Conservation (phyloP, 2,797 vertebrate genomes). For the Allobates femoralis region DNA sequence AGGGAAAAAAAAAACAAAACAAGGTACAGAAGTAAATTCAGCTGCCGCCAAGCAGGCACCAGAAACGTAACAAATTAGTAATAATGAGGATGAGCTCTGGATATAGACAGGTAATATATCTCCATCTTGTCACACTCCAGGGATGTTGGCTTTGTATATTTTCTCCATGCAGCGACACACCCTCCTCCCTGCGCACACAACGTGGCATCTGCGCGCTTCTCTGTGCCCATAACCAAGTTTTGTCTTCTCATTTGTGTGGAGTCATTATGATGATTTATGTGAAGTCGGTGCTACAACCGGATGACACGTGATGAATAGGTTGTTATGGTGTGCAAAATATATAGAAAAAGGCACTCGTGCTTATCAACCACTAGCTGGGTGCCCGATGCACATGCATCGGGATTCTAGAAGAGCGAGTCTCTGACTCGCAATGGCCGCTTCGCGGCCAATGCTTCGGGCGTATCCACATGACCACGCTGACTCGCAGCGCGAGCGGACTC, state of each 20-base stretch:
- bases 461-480: too few species aligned
- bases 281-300: not conserved
- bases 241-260: not conserved
- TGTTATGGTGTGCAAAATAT: not conserved
- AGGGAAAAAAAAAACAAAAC: not conserved
- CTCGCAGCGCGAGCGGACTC: too few species aligned
- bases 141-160: conserved; percentile 1
- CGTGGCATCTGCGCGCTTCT: not conserved
- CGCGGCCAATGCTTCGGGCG: too few species aligned
- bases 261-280: conserved; percentile 1
- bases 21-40: conserved; percentile 28
- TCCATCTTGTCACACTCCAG: conserved; percentile 48
- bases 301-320: not conserved
- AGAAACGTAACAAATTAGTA: conserved; percentile 52
- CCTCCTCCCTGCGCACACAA: not conserved
- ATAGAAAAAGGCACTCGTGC: not conserved
- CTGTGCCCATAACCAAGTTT: not conserved
- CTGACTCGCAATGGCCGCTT: too few species aligned
- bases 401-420: too few species aligned
- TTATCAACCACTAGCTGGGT: too few species aligned
- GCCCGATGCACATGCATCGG: too few species aligned
- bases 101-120: conserved; percentile 48
- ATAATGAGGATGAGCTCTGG: conserved; percentile 55
- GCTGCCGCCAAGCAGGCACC: conserved; percentile 56
- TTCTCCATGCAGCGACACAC: not conserved